Base-by-base conservation (phyloP, 23 tunicate genomes). In the Trididemnum clinides region DNA sequence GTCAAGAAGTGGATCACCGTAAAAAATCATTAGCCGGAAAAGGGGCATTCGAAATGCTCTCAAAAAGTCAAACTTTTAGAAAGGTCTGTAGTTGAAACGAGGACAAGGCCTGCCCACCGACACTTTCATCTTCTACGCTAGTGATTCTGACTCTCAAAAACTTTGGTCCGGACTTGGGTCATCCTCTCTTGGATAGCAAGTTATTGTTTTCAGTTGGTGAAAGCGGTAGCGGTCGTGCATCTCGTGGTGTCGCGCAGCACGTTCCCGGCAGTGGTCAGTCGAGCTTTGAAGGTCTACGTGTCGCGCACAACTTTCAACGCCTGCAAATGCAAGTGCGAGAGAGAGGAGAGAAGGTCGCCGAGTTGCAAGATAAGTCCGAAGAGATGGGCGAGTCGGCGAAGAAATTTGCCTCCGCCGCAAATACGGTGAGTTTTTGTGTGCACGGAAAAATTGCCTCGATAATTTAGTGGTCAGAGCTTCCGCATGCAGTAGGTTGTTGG, bases 331-430 rank as follows among this genome's bases (percentile, higher is more conserved):
- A 85, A 57, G 86, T 80, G 30, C 23, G 64, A 10, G 97, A 92
- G 36, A 38, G 97, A 27, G 97, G 97, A 19, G 88, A 92, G 37
- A 92, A 82, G 76, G 28, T 92, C 38, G 64, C 86, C 1, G 91
- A 92, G 31, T 35, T 92, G 80, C 91, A 92, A 25, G 88, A 92
- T 1, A 87, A 77, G 37, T 77, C 88, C 0, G 88, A 87, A 57
- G 59, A 51, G 44, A 87, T 92, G 88, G 77, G 77, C 54, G 86
- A 87, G 15, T 82, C 92, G 15, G 97, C 97, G 0, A 57, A 64
- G 51, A 87, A 82, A 54, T 87, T 92, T 73, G 77, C 91, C 12
- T 65, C 87, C 33, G 71, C 74, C 30, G 90, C 91, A 1, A 87
- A 87, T 25, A 65, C 83, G 25, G 92, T 88, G 39, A 82, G 92